Conservation (phyloP, 2,888 invertebrate genomes). For the Meiosimyza platycephala region DNA sequence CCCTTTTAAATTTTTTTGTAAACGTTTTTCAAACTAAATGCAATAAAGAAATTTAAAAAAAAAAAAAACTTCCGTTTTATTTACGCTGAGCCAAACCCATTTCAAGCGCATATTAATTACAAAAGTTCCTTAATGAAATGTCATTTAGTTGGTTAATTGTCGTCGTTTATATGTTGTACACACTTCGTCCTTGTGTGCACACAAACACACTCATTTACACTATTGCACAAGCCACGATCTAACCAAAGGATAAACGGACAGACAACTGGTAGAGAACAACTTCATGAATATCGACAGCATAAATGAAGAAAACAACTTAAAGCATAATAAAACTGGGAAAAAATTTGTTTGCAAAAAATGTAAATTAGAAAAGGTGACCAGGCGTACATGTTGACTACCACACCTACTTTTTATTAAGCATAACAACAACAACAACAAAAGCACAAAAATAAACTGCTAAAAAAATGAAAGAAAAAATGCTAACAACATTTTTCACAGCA, state of each 20-base stretch:
- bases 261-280: background rate
- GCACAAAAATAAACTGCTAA: background rate
- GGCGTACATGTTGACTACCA: constrained; percentile 4
- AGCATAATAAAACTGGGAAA: background rate
- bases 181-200: constrained; percentile 9
- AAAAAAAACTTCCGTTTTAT: constrained; percentile 14
- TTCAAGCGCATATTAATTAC: constrained; percentile 46
- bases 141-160: constrained; percentile 56
- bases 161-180: constrained; percentile 43
- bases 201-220: constrained; percentile 30
- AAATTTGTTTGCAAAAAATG: constrained; percentile 24
- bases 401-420: constrained; percentile 18
- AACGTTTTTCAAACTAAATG: constrained; percentile 10
- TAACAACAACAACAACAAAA: background rate
- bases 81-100: constrained; percentile 4
- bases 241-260: background rate
- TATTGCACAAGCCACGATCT: constrained; percentile 3
- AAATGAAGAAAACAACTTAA: background rate
- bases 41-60: background rate
- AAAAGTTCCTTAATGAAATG: constrained; percentile 48
- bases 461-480: background rate
- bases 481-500: constrained; percentile 21
- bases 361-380: constrained; percentile 28
- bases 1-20: background rate
- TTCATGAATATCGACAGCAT: constrained; percentile 31